These are phyloP conservation scores for Poecile atricapillus DNA, from an alignment of 2,113 vertebrate genomes.

Conservation along the genomic window DNA sequence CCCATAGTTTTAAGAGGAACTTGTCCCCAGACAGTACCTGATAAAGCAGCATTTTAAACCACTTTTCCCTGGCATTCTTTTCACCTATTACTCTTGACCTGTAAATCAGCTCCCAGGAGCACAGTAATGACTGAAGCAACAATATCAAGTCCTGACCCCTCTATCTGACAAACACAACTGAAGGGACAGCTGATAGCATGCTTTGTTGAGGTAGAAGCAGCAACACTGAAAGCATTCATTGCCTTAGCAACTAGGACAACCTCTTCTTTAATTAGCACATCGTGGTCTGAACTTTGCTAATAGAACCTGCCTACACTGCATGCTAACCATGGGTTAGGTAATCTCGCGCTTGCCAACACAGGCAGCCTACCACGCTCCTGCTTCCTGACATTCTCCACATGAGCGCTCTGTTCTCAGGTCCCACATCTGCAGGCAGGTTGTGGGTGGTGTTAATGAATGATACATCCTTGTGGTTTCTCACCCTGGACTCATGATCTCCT, in stretches of 20 bases:
- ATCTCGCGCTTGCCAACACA: background rate
- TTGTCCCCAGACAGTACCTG: background rate
- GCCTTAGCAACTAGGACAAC: constrained; percentile 53
- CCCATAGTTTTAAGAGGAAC: background rate
- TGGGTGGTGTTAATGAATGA: constrained; percentile 44
- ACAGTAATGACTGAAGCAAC: background rate
- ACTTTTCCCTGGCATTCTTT: background rate
- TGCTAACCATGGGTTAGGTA: constrained; percentile 22
- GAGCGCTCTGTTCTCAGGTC: constrained; percentile 18
- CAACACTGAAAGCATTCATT: constrained; percentile 10
- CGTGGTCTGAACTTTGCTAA: constrained; percentile 40
- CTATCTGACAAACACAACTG: background rate
- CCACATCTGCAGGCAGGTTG: constrained; percentile 51
- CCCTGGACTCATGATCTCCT: background rate
- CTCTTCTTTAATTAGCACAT: constrained; percentile 52
- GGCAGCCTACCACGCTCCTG: constrained; percentile 5
- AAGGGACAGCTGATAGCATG: background rate
- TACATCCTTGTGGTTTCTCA: constrained; percentile 23
- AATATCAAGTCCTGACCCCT: background rate
- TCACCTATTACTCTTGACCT: background rate
- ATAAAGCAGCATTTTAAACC: background rate
- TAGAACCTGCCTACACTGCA: constrained; percentile 39
- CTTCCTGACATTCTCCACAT: constrained; percentile 13
- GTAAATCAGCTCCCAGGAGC: background rate
- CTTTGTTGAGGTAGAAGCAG: background rate